These are phyloP conservation scores for Leptodirus hochenwartii DNA, from an alignment of 2,888 invertebrate species.

Conservation along the genomic window DNA sequence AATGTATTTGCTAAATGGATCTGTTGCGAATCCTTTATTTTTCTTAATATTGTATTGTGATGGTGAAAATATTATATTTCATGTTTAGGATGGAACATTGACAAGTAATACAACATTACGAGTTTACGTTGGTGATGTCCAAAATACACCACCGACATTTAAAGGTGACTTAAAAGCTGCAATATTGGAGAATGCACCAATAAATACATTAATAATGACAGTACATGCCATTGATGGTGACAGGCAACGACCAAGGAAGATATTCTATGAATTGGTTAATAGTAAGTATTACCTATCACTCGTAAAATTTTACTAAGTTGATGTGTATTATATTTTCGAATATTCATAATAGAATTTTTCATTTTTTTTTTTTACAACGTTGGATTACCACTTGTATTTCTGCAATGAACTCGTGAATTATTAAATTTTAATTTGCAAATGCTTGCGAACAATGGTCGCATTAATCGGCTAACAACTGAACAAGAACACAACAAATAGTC, in stretches of 20 bases:
- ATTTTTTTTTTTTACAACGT: too few species aligned
- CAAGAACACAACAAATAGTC: too few species aligned
- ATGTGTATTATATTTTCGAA: conserved; percentile 1
- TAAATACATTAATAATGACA: conserved; percentile 63
- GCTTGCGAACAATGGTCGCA: too few species aligned
- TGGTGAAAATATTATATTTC: too few species aligned
- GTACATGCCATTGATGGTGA: conserved; percentile 74
- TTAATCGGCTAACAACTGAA: too few species aligned
- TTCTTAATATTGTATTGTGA: too few species aligned
- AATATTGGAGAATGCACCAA: conserved; percentile 64
- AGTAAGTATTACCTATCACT: conserved; percentile 36
- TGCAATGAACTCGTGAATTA: too few species aligned
- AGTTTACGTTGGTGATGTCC: conserved; percentile 66
- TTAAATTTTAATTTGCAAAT: too few species aligned
- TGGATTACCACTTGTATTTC: too few species aligned
- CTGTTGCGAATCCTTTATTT: too few species aligned
- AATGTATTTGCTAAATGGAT: background rate
- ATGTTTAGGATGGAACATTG: conserved; percentile 68
- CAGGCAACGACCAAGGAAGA: conserved; percentile 59
- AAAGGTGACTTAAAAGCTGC: conserved; percentile 62
- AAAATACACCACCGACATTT: conserved; percentile 75
- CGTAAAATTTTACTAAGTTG: background rate
- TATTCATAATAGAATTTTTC: background rate
- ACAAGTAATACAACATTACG: conserved; percentile 55
- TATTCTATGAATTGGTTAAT: conserved; percentile 58